A percentile compares a stretch with the other conserved stretches of the same genome.
phyloP scores from a whole-genome alignment of 2,113 vertebrate species.

The Paedocypris sp. region DNA sequence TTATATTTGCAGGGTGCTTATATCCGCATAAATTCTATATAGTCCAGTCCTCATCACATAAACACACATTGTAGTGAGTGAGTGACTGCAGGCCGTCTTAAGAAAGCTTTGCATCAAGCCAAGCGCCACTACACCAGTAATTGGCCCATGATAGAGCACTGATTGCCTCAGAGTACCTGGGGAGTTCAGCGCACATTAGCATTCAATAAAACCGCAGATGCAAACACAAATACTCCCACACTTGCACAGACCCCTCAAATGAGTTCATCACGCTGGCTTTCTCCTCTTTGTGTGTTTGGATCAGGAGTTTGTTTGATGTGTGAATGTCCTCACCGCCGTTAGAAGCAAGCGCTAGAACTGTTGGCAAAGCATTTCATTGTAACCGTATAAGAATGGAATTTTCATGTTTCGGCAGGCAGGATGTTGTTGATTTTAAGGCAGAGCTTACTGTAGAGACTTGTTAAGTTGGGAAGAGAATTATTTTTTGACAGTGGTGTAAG shows the following conservation, averaged over 20 bases:
- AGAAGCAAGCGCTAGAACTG: not conserved
- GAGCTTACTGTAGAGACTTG: too few species aligned
- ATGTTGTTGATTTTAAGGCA: too few species aligned
- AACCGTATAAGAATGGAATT: too few species aligned
- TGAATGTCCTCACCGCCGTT: not conserved
- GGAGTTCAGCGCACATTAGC: constrained; percentile 11
- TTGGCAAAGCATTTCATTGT: not conserved
- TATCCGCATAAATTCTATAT: too few species aligned
- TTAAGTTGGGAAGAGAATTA: too few species aligned
- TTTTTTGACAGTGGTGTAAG: too few species aligned
- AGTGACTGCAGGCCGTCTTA: not conserved
- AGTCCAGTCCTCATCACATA: too few species aligned
- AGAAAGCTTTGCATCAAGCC: not conserved
- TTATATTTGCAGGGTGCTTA: too few species aligned
- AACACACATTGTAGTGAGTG: not conserved
- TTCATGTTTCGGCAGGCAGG: too few species aligned
- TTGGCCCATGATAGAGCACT: constrained; percentile 3
- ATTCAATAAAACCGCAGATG: constrained; percentile 1
- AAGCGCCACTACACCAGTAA: not conserved
- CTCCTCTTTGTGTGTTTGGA: constrained; percentile 2
- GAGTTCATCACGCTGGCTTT: not conserved
- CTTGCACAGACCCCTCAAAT: not conserved
- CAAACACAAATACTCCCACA: not conserved
- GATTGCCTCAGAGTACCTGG: not conserved
- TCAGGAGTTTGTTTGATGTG: not conserved